Evolutionary conservation across 2,797 vertebrate genomes (phyloP), one percentile per base, ranked within the genome.

Genomic region (Threskiornis aethiopicus): DNA sequence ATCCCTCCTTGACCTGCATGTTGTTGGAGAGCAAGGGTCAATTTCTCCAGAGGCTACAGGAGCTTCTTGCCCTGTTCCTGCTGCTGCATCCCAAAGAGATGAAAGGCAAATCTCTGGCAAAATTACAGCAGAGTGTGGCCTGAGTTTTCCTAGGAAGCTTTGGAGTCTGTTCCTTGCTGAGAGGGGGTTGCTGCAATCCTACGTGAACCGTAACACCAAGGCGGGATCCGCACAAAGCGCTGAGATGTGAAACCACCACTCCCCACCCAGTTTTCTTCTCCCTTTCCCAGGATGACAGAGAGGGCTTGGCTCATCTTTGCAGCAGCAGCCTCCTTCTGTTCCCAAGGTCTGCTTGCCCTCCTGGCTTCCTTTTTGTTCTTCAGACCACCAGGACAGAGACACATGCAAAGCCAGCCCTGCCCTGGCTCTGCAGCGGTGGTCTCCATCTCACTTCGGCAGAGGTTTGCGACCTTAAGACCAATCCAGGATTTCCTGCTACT

Each of bases 291-390:
- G 80, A 80, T 90, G 87, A 69, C 1, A 0, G 41, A 87, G 65
- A 76, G 33, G 16, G 33, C 54, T 80, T 96, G 91, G 86, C 84
- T 95, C 84, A 65, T 97, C 86, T 78, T 92, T 93, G 37, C 57
- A 84, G 78, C 28, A 11, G 75, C 92, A 92, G 67, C 17, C 42
- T 77, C 83, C 57, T 87, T 87, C 78, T 75, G 78, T 92, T 94
- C 90, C 90, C 95, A 87, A 94, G 90, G 90, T 93, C 65, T 96
- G 71, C 57, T 93, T 6, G 0, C 58, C 66, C 89, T 96, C 73
- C 72, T 95, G 89, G 57, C 42, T 96, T 55, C 42, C 41, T 25
- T 83, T 96, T 95, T 93, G 84, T 92, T 96, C 91, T 96, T 88
- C 72, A 89, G 95, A 94, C 92, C 88, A 96, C 93, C 93, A 90